Percentiles rank a stretch among this genome's conserved stretches.
These are phyloP conservation scores for Coranthus polyacanthus DNA, from an alignment of 2,797 vertebrate genomes.

Conservation along the genomic window DNA sequence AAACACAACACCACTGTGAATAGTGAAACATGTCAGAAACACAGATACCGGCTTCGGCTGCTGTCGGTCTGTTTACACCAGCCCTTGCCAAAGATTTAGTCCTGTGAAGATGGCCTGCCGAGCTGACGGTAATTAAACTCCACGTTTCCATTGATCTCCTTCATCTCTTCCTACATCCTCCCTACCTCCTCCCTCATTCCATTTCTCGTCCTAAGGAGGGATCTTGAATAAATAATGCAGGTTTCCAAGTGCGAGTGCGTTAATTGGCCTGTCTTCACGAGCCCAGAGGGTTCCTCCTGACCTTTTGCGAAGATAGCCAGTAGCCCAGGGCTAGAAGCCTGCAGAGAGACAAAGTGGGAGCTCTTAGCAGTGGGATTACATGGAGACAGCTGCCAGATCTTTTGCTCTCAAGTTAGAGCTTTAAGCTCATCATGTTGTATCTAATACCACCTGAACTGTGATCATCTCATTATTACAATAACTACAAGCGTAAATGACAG, in stretches of 20 bases:
- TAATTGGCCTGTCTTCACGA: constrained; percentile 86
- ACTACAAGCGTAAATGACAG: neutral
- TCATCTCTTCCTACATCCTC: constrained; percentile 69
- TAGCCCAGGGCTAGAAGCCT: constrained; percentile 61
- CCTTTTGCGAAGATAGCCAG: constrained; percentile 74
- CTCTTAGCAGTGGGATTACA: constrained; percentile 39
- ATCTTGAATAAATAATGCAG: constrained; percentile 84
- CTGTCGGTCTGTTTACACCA: constrained; percentile 39
- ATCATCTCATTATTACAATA: neutral
- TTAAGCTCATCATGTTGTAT: constrained; percentile 11
- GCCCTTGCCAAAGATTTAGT: constrained; percentile 68
- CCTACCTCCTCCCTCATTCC: constrained; percentile 63
- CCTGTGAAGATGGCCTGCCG: constrained; percentile 76
- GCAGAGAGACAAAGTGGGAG: constrained; percentile 66
- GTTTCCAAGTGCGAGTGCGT: constrained; percentile 71
- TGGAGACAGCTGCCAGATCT: constrained; percentile 24
- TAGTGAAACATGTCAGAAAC: constrained; percentile 67
- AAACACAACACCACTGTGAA: constrained; percentile 61
- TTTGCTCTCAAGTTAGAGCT: neutral
- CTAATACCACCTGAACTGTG: constrained; percentile 2
- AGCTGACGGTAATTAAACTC: constrained; percentile 84
- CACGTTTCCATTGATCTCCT: constrained; percentile 83
- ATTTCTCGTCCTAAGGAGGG: constrained; percentile 59
- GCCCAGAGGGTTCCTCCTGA: constrained; percentile 74
- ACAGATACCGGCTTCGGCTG: constrained; percentile 52